Conservation (phyloP, 2,888 invertebrate species). For the Vandiemenella viatica region DNA sequence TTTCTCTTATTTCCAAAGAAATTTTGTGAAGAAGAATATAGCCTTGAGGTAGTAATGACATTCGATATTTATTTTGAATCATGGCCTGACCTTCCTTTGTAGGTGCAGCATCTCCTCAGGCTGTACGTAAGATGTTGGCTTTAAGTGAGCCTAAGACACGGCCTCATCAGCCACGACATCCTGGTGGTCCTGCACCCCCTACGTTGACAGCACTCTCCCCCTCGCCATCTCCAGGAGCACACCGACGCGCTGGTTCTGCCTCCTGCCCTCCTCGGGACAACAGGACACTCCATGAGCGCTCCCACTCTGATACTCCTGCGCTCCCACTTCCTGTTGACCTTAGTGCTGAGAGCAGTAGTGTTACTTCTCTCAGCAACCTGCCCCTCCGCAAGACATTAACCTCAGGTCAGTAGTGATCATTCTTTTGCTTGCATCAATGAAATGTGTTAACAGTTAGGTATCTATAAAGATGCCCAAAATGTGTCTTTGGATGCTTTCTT, state of each 20-base stretch:
- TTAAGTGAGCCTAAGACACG: slow-evolving; percentile 80
- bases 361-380: slow-evolving; percentile 80
- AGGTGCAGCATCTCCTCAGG: slow-evolving; percentile 91
- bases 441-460: too few species aligned
- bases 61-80: too few species aligned
- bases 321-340: slow-evolving; percentile 74
- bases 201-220: slow-evolving; percentile 31
- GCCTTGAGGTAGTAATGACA: too few species aligned
- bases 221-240: slow-evolving; percentile 40
- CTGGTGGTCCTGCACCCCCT: slow-evolving; percentile 36
- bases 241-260: slow-evolving; percentile 27
- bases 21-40: too few species aligned
- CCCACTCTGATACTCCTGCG: slow-evolving; percentile 78
- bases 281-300: slow-evolving; percentile 68
- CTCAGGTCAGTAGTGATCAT: slow-evolving; percentile 49
- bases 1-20: too few species aligned
- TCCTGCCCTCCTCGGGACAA: slow-evolving; percentile 30
- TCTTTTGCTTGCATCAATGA: too few species aligned
- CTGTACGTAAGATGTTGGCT: slow-evolving; percentile 86
- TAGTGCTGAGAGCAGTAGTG: slow-evolving; percentile 88
- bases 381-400: slow-evolving; percentile 69
- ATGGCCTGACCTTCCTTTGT: too few species aligned
- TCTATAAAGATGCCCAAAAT: too few species aligned
- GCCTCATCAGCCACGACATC: slow-evolving; percentile 68
- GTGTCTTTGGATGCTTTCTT: too few species aligned